Evolutionary conservation across 2,888 invertebrate species (phyloP).

Genomic region (Acrocyrtus sp.): DNA sequence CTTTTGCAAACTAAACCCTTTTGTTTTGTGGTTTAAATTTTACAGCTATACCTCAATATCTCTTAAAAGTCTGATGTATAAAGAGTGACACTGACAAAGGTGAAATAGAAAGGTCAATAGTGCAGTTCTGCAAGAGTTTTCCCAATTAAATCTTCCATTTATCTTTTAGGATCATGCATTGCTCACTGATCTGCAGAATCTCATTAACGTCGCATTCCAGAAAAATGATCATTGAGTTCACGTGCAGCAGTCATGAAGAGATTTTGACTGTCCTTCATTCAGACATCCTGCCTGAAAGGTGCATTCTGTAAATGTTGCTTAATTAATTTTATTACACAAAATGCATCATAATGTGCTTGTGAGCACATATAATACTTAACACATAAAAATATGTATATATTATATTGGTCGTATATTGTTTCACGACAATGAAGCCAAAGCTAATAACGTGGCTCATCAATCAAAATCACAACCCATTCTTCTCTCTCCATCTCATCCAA

Average conservation of each 20-base stretch:
- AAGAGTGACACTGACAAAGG: too few relatives aligned
- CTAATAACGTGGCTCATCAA: slow-evolving; percentile 62
- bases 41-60: neutral
- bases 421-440: slow-evolving; percentile 54
- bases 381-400: too few relatives aligned
- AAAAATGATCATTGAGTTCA: too few relatives aligned
- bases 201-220: too few relatives aligned
- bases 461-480: slow-evolving; percentile 63
- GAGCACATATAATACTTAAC: too few relatives aligned
- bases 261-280: neutral
- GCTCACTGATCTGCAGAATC: too few relatives aligned
- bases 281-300: neutral
- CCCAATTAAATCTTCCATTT: too few relatives aligned
- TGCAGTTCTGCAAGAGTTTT: too few relatives aligned
- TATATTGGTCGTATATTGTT: slow-evolving; percentile 26
- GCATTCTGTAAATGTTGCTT: neutral
- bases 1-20: too few relatives aligned
- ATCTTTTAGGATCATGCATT: too few relatives aligned
- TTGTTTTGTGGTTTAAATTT: slow-evolving; percentile 6
- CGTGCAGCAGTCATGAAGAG: neutral
- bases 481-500: slow-evolving; percentile 28
- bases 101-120: too few relatives aligned
- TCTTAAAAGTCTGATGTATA: slow-evolving; percentile 3
- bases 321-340: neutral
- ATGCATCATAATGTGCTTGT: neutral